phyloP scores from a whole-genome alignment of 1,140 invertebrate genomes.

The Drosophila neocordata region DNA sequence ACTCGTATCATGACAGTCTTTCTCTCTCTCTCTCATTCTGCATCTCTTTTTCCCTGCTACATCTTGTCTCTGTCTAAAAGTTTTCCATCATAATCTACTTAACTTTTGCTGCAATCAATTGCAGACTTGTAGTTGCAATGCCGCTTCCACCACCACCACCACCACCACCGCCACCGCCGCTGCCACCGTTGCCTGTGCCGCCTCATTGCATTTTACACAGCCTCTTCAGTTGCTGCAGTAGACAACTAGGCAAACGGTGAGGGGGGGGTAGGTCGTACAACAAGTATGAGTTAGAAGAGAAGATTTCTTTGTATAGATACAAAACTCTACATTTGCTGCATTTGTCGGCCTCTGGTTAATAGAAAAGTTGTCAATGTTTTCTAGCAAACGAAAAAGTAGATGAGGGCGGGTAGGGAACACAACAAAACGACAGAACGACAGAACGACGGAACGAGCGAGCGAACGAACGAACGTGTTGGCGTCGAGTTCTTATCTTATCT shows the following conservation, averaged over 20 bases:
- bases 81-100: conserved; percentile 81
- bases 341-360: conserved; percentile 55
- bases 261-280: neutral
- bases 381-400: neutral
- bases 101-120: conserved; percentile 81
- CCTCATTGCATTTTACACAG: conserved; percentile 73
- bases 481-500: conserved; percentile 45
- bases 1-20: conserved; percentile 59
- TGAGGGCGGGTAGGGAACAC: conserved; percentile 5
- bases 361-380: conserved; percentile 79
- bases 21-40: conserved; percentile 19
- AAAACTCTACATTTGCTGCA: conserved; percentile 42
- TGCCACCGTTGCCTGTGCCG: conserved; percentile 18
- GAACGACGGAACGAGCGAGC: conserved; percentile 14
- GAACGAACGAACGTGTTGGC: conserved; percentile 42
- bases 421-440: neutral
- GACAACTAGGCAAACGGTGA: neutral
- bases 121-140: conserved; percentile 55
- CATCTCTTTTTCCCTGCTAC: too few species aligned
- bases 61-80: conserved; percentile 48
- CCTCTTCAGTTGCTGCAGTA: conserved; percentile 38
- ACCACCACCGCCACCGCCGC: too few species aligned
- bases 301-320: conserved; percentile 72
- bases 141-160: conserved; percentile 14
- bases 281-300: conserved; percentile 3